phyloP scores from a whole-genome alignment of 2,888 invertebrate species.

The Rhaphigaster nebulosa region DNA sequence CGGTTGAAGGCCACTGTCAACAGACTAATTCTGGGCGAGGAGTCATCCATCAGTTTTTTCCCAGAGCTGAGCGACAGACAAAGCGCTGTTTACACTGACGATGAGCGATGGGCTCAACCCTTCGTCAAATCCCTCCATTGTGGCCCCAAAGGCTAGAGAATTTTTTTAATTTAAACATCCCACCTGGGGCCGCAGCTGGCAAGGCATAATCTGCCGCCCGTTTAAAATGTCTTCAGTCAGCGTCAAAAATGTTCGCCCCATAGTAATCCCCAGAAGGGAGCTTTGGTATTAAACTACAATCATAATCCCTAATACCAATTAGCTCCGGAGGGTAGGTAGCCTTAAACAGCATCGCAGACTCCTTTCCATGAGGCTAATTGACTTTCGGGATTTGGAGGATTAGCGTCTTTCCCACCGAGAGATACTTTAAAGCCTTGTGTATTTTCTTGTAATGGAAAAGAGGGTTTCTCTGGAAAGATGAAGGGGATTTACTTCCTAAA shows the following conservation, averaged over 20 bases:
- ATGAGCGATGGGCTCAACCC: conserved; percentile 46
- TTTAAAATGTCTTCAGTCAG: conserved; percentile 50
- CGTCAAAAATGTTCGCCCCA: conserved; percentile 22
- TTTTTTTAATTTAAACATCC: conserved; percentile 49
- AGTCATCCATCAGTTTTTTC: conserved; percentile 41
- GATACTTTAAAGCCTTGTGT: conserved; percentile 50
- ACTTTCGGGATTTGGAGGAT: conserved; percentile 54
- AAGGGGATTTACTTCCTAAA: conserved; percentile 23
- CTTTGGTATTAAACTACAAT: conserved; percentile 55
- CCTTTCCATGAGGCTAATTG: conserved; percentile 45
- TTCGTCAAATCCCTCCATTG: conserved; percentile 44
- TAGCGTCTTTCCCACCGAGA: conserved; percentile 35
- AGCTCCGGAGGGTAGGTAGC: neutral
- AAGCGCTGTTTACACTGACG: conserved; percentile 48
- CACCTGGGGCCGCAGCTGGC: conserved; percentile 39
- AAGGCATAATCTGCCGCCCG: conserved; percentile 8
- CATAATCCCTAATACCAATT: conserved; percentile 56
- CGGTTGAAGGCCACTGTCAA: conserved; percentile 31
- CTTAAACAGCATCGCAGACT: conserved; percentile 39
- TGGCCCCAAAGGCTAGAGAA: conserved; percentile 24
- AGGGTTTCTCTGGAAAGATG: conserved; percentile 16
- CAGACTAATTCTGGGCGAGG: conserved; percentile 3
- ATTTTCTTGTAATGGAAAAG: conserved; percentile 49
- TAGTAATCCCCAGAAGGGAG: neutral
- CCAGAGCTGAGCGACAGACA: neutral